Base-by-base conservation (phyloP, 2,113 vertebrate genomes). In the Promerops cafer region DNA sequence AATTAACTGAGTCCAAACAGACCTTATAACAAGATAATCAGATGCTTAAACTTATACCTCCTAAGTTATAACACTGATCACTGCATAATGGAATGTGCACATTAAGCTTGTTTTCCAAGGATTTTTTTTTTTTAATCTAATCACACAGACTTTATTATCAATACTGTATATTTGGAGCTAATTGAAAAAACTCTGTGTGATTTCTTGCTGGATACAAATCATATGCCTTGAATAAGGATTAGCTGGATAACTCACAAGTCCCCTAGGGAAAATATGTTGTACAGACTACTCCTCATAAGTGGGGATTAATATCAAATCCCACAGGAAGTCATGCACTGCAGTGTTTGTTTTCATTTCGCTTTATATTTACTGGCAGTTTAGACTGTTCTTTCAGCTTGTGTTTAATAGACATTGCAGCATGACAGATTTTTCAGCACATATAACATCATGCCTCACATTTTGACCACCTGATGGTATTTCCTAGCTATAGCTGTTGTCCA, bases 361-460 rank as follows among this genome's bases (percentile, higher is more conserved):
- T 97, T 90, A 78, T 93, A 96, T 96, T 96, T 96, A 90, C 84
- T 96, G 92, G 82, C 87, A 96, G 95, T 97, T 96, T 88, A 90
- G 76, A 70, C 47, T 75, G 87, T 95, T 93, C 90, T 86, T 95
- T 95, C 92, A 88, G 87, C 79, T 94, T 83, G 50, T 63, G 78
- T 74, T 95, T 50, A 92, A 45, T 79, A 94, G 87, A 93, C 78
- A 59, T 42, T 83, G 85, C 79, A 91, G 50, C 39, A 60, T 15
- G 59, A 91, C 79, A 88, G 74, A 88, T 77, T 96, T 91, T 95
- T 80, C 82, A 78, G 87, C 90, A 74, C 85, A 33, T 68, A 27
- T 21, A 88, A 52, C 40, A 56, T 78, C 71, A 65, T 53, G 63
- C 53, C 57, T 77, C 44, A 68, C 18, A 16, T 90, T 82, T 83